These are phyloP conservation scores for Muricea muricata DNA, from an alignment of 92 coral and sea anemone species.

Conservation along the genomic window DNA sequence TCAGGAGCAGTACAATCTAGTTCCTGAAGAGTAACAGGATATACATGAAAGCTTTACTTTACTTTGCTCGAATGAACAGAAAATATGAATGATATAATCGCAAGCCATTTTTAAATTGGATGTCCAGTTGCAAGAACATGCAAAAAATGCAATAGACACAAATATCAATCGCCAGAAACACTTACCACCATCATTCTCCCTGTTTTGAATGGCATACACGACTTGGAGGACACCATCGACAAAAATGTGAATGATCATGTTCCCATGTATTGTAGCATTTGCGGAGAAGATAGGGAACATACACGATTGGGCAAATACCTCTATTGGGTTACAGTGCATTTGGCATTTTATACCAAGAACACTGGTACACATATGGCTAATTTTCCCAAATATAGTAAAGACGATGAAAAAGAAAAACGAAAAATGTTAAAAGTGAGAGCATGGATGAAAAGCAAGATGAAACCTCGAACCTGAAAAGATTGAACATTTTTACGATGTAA, in stretches of 20 bases:
- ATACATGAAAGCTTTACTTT: background rate
- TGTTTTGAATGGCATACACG: background rate
- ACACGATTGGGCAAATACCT: background rate
- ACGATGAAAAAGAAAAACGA: background rate
- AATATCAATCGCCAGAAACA: background rate
- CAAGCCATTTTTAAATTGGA: background rate
- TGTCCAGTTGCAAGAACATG: background rate
- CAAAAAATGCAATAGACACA: background rate
- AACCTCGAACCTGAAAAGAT: background rate
- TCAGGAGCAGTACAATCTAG: background rate
- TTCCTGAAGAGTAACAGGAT: background rate
- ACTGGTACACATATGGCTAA: background rate
- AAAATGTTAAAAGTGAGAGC: background rate
- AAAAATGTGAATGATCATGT: background rate
- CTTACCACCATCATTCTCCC: background rate
- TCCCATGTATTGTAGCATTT: background rate
- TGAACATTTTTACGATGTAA: background rate
- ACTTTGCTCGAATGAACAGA: background rate
- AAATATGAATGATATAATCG: background rate
- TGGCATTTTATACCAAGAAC: background rate
- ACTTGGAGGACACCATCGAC: background rate
- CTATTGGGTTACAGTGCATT: background rate
- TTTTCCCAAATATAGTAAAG: too few species aligned
- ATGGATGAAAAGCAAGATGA: too few species aligned
- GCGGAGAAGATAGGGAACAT: background rate